phyloP scores from a whole-genome alignment of 2,888 invertebrate species.

The Euproctis similis region DNA sequence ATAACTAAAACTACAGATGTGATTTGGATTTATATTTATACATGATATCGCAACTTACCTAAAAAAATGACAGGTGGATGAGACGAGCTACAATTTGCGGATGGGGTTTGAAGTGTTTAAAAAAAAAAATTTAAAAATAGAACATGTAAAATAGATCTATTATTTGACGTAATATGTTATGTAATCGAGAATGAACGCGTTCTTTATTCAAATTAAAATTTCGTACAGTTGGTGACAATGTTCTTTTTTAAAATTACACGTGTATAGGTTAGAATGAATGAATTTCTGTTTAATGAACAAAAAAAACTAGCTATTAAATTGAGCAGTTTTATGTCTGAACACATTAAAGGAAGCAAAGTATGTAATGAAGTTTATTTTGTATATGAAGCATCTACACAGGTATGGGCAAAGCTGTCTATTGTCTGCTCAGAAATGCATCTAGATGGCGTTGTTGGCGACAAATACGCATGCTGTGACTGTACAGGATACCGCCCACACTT shows the following conservation, averaged over 20 bases:
- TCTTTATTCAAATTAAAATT: slow-evolving; percentile 15
- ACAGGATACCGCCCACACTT: slow-evolving; percentile 27
- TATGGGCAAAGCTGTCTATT: slow-evolving; percentile 20
- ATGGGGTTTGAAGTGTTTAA: slow-evolving; percentile 8
- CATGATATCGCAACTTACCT: no score
- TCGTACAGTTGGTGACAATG: slow-evolving; percentile 9
- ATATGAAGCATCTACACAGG: slow-evolving; percentile 36
- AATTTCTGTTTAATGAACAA: slow-evolving; percentile 29
- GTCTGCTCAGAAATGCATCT: slow-evolving; percentile 30
- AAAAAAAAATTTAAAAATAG: slow-evolving; percentile 8
- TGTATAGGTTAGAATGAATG: no score
- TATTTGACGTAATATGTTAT: slow-evolving; percentile 22
- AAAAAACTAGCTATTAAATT: slow-evolving; percentile 46
- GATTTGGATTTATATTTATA: no score
- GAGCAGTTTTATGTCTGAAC: slow-evolving; percentile 67
- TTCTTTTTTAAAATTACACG: slow-evolving; percentile 14
- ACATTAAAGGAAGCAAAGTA: slow-evolving; percentile 64
- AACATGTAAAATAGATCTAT: slow-evolving; percentile 5
- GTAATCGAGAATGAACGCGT: slow-evolving; percentile 24
- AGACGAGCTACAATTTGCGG: slow-evolving; percentile 8
- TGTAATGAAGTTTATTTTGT: no score
- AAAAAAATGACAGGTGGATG: no score
- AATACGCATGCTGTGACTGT: slow-evolving; percentile 12
- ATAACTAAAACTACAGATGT: no score
- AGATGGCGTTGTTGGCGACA: slow-evolving; percentile 13